Conservation (phyloP, 2,113 vertebrate genomes). For the Anhinga rufa region DNA sequence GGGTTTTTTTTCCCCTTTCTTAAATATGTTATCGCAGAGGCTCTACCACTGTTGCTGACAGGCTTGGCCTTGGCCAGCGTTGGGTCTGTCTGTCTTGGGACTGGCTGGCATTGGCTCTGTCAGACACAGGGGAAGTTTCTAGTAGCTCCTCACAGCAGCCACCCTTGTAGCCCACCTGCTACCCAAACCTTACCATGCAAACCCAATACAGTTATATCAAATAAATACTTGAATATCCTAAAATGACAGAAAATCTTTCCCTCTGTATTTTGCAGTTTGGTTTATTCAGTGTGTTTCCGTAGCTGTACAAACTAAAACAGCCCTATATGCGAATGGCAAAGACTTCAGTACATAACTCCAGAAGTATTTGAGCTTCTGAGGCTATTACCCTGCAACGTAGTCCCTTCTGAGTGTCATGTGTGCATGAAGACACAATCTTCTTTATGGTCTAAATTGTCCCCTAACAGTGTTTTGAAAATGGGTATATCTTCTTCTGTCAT, state of each 20-base stretch:
- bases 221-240: neutral
- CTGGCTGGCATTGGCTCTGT: too few relatives aligned
- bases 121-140: too few relatives aligned
- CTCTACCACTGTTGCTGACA: too few relatives aligned
- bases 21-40: too few relatives aligned
- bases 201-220: too few relatives aligned
- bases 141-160: too few relatives aligned
- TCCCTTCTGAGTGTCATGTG: neutral
- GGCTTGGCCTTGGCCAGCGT: too few relatives aligned
- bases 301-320: neutral
- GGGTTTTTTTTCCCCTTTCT: too few relatives aligned
- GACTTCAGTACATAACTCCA: neutral
- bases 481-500: neutral
- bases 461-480: neutral
- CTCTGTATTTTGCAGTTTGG: neutral
- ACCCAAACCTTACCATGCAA: too few relatives aligned
- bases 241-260: neutral
- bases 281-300: neutral
- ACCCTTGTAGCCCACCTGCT: too few relatives aligned
- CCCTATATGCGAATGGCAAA: neutral
- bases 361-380: neutral
- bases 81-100: too few relatives aligned
- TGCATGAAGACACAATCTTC: neutral
- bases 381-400: neutral
- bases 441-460: neutral